phyloP scores from a whole-genome alignment of 2,797 vertebrate species.

The Lycodopsis pacificus region DNA sequence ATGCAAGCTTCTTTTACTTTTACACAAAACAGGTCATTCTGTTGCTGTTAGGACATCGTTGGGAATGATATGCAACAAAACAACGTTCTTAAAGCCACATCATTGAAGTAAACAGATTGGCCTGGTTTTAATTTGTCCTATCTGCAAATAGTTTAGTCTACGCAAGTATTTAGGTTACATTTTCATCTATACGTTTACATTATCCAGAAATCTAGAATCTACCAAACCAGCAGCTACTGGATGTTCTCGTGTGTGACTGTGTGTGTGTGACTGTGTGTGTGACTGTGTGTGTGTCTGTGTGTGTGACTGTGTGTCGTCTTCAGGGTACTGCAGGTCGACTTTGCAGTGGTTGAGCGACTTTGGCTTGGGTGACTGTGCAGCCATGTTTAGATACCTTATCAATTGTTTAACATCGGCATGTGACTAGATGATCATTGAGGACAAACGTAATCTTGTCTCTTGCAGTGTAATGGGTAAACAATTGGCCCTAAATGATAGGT shows the following conservation, averaged over 20 bases:
- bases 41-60: background rate
- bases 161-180: background rate
- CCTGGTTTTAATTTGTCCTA: background rate
- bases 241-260: too few relatives aligned
- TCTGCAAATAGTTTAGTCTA: too few relatives aligned
- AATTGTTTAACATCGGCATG: background rate
- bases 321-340: background rate
- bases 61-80: background rate
- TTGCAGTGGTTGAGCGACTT: background rate
- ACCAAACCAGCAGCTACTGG: background rate
- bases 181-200: background rate
- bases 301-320: background rate
- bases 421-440: background rate
- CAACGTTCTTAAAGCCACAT: background rate
- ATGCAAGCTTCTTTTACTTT: slow-evolving; percentile 1
- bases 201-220: background rate
- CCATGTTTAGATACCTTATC: background rate
- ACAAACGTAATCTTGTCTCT: background rate
- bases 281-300: background rate
- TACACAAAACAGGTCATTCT: background rate
- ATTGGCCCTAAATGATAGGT: background rate
- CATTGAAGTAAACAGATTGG: background rate
- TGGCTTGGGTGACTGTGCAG: background rate
- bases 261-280: too few relatives aligned
- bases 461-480: background rate